A percentile compares a stretch with the other conserved stretches of the same genome.
phyloP scores from a whole-genome alignment of 1,140 invertebrate genomes.

The Drosophila erecta region DNA sequence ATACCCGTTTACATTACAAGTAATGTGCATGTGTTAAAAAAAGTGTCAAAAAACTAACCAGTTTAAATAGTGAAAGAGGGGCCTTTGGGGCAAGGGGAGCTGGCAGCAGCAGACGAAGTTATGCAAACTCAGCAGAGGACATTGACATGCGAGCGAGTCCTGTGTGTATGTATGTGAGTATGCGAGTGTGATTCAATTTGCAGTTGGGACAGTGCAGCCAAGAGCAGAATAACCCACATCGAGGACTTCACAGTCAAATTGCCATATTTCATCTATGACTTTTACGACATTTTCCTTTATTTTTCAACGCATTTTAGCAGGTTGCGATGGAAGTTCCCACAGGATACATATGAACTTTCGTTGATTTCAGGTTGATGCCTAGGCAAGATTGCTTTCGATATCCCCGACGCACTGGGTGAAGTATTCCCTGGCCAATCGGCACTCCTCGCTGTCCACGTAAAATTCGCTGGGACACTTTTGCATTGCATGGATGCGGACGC shows the following conservation, averaged over 20 bases:
- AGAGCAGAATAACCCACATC: constrained; percentile 26
- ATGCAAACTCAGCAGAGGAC: constrained; percentile 80
- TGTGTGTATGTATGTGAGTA: constrained; percentile 35
- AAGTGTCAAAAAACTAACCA: constrained; percentile 68
- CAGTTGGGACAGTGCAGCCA: constrained; percentile 71
- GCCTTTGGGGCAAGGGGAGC: background rate
- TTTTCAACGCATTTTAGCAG: constrained; percentile 27
- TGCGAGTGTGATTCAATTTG: constrained; percentile 74
- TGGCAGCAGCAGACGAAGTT: constrained; percentile 60
- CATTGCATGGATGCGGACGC: constrained; percentile 62
- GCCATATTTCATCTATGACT: constrained; percentile 80
- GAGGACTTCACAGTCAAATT: constrained; percentile 60
- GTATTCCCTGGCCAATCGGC: constrained; percentile 50
- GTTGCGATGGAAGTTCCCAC: constrained; percentile 47
- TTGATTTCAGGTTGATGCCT: constrained; percentile 20
- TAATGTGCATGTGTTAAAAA: constrained; percentile 49
- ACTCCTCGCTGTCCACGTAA: constrained; percentile 44
- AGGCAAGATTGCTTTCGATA: constrained; percentile 49
- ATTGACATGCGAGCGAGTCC: constrained; percentile 66
- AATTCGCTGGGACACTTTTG: constrained; percentile 64
- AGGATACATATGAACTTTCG: constrained; percentile 39
- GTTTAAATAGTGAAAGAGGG: constrained; percentile 25
- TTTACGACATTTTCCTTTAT: constrained; percentile 75
- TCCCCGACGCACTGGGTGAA: constrained; percentile 62
- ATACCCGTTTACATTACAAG: constrained; percentile 16